Percentiles rank a stretch among this genome's conserved stretches.
phyloP scores from a whole-genome alignment of 2,888 invertebrate genomes.

The Cylindroiulus punctatus region DNA sequence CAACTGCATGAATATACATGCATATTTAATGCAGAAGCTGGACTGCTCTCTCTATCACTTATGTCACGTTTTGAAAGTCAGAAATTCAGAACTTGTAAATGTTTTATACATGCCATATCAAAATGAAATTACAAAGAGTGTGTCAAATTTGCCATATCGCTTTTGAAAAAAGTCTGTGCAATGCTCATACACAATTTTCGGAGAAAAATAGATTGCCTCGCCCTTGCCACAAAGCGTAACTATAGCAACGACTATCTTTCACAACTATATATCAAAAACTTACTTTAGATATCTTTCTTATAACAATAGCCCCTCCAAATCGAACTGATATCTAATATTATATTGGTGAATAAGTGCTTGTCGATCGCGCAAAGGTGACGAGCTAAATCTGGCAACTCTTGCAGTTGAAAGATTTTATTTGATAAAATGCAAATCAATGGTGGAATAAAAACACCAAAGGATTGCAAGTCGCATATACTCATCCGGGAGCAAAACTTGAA shows the following conservation, averaged over 20 bases:
- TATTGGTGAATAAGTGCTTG: background rate
- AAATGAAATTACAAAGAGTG: slow-evolving; percentile 28
- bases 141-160: background rate
- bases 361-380: background rate
- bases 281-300: slow-evolving; percentile 20
- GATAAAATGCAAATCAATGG: slow-evolving; percentile 30
- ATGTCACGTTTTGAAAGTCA: too few relatives aligned
- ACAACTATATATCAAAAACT: slow-evolving; percentile 13
- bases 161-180: background rate
- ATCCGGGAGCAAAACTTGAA: too few relatives aligned
- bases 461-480: too few relatives aligned
- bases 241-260: slow-evolving; percentile 36
- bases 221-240: background rate
- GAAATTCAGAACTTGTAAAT: background rate
- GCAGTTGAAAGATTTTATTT: slow-evolving; percentile 19
- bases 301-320: slow-evolving; percentile 1
- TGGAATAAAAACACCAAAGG: background rate
- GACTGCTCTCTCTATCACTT: too few relatives aligned
- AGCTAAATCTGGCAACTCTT: background rate
- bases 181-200: background rate
- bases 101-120: slow-evolving; percentile 8
- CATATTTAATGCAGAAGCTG: too few relatives aligned
- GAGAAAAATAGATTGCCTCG: background rate
- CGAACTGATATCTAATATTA: background rate
- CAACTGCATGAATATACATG: background rate